A percentile compares a stretch with the other conserved stretches of the same genome.
These are phyloP conservation scores for Etheostoma cragini DNA, from an alignment of 2,113 vertebrate genomes.

Conservation along the genomic window DNA sequence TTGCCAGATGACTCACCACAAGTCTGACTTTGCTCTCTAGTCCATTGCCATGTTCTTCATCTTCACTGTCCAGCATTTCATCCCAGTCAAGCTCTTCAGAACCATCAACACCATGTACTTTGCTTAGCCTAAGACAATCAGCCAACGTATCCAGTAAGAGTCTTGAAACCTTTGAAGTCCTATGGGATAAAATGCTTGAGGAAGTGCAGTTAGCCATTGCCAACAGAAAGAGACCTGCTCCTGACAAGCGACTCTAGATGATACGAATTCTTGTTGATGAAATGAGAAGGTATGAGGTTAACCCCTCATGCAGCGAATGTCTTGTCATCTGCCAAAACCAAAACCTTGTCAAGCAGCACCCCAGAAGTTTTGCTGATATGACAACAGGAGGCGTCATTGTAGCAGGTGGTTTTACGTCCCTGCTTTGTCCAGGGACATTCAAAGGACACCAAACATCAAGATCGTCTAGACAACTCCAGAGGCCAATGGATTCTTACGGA, in stretches of 20 bases:
- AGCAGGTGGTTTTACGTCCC: conserved; percentile 1
- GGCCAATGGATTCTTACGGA: neutral
- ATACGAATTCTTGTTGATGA: too few species aligned
- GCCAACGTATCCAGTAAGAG: neutral
- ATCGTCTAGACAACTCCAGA: neutral
- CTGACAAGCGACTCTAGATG: too few species aligned
- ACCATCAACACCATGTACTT: neutral
- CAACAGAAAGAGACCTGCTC: too few species aligned
- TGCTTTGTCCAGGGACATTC: neutral
- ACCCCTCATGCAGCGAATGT: neutral
- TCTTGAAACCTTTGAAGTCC: neutral
- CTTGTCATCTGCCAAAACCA: neutral
- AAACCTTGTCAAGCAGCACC: conserved; percentile 10
- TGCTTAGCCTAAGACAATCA: neutral
- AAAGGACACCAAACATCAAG: too few species aligned
- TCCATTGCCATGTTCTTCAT: conserved; percentile 1
- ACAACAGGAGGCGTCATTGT: neutral
- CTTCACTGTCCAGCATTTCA: neutral
- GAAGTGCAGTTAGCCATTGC: too few species aligned
- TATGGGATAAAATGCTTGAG: too few species aligned
- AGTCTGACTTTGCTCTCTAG: neutral
- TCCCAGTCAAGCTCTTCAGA: neutral
- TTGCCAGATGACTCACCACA: neutral
- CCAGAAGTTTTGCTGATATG: neutral
- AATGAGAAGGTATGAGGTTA: neutral